Evolutionary conservation across 2,113 vertebrate species (phyloP).

Genomic region (Daubentonia madagascariensis): DNA sequence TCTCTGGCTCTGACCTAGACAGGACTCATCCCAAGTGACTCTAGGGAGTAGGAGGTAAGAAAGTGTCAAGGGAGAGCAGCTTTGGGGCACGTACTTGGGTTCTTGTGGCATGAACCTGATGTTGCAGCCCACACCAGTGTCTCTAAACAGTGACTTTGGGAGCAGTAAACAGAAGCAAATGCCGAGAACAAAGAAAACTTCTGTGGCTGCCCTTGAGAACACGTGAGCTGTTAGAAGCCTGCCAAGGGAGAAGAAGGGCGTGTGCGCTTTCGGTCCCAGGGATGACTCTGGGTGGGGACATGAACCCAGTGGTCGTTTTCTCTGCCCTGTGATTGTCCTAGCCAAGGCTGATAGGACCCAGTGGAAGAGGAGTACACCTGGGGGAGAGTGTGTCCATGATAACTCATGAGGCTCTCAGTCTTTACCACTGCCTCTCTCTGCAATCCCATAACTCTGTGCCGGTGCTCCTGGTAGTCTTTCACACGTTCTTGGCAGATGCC

Average conservation of each 20-base stretch:
- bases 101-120: not conserved
- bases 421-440: not conserved
- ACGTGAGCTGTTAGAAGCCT: not conserved
- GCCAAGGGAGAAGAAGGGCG: not conserved
- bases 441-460: fast-evolving
- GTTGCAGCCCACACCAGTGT: too few relatives aligned
- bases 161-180: not conserved
- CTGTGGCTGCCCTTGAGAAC: not conserved
- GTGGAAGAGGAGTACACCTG: not conserved
- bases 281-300: not conserved
- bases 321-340: not conserved
- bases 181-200: not conserved
- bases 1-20: fast-evolving
- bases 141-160: not conserved
- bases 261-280: not conserved
- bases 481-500: not conserved
- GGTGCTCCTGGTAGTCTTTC: not conserved
- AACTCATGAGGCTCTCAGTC: not conserved
- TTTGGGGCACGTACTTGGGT: not conserved
- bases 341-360: not conserved
- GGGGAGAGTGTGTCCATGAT: not conserved
- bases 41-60: not conserved
- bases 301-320: not conserved
- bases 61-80: not conserved
- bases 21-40: too few relatives aligned